These are phyloP conservation scores for Drosophila anceps DNA, from an alignment of 2,888 invertebrate species.

Conservation along the genomic window DNA sequence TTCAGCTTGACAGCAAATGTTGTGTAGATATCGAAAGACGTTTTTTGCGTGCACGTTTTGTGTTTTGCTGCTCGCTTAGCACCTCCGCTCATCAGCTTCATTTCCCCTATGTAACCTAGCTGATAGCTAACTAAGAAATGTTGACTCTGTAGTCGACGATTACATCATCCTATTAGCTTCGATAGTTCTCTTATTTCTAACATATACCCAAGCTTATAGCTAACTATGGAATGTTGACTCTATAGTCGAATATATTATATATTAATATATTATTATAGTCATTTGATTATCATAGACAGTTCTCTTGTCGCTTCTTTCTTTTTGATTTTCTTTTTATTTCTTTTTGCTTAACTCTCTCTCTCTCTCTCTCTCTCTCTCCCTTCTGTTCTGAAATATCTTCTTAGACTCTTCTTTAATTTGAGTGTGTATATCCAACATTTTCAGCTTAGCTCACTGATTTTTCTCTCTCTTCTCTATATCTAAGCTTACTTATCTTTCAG, in stretches of 20 bases:
- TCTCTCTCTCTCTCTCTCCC: no score
- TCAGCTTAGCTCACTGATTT: not conserved
- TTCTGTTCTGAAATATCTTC: not conserved
- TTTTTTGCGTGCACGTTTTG: no score
- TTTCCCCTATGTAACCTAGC: not conserved
- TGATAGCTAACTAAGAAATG: not conserved
- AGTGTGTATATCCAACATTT: not conserved
- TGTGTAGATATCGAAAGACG: conserved; percentile 4
- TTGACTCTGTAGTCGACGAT: not conserved
- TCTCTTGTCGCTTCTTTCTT: not conserved
- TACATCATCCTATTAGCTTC: not conserved
- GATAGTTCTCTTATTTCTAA: no score
- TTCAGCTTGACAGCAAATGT: conserved; percentile 1
- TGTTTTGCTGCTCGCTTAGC: not conserved
- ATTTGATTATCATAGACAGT: no score
- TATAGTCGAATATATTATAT: no score
- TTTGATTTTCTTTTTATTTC: not conserved
- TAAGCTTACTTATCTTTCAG: not conserved
- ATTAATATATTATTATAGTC: no score
- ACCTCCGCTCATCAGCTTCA: not conserved
- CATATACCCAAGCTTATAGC: no score
- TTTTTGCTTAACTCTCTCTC: not conserved
- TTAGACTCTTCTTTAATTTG: not conserved
- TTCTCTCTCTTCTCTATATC: not conserved
- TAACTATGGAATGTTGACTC: no score